These are phyloP conservation scores for Petrocephalus sullivani DNA, from an alignment of 2,797 vertebrate genomes.

Conservation along the genomic window DNA sequence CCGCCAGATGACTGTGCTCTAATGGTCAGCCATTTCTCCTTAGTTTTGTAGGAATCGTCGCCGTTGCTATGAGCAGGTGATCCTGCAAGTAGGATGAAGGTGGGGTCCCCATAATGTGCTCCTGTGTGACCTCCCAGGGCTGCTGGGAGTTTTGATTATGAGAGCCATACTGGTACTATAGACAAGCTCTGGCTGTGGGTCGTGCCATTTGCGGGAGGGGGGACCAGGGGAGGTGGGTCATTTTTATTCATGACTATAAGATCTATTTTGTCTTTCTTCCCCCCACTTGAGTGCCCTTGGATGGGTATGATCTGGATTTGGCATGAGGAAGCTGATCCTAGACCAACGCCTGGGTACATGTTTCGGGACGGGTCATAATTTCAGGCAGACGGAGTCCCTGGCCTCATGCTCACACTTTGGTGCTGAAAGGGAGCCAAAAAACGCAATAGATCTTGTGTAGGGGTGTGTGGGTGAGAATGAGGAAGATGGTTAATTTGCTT, in stretches of 20 bases:
- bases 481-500: neutral
- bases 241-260: neutral
- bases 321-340: neutral
- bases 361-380: constrained; percentile 35
- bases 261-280: neutral
- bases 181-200: neutral
- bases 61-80: neutral
- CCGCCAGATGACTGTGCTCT: neutral
- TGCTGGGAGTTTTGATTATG: neutral
- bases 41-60: neutral
- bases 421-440: constrained; percentile 45
- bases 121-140: neutral
- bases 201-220: neutral
- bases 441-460: constrained; percentile 15
- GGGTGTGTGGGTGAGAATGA: neutral
- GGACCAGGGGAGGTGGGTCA: neutral
- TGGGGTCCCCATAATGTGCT: neutral
- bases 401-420: constrained; percentile 36
- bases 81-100: neutral
- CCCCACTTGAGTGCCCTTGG: neutral
- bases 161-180: neutral
- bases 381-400: constrained; percentile 31
- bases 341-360: neutral
- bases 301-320: neutral
- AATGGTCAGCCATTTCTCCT: neutral